These are phyloP conservation scores for Dysdera silvatica DNA, from an alignment of 1,140 invertebrate genomes.

Conservation along the genomic window DNA sequence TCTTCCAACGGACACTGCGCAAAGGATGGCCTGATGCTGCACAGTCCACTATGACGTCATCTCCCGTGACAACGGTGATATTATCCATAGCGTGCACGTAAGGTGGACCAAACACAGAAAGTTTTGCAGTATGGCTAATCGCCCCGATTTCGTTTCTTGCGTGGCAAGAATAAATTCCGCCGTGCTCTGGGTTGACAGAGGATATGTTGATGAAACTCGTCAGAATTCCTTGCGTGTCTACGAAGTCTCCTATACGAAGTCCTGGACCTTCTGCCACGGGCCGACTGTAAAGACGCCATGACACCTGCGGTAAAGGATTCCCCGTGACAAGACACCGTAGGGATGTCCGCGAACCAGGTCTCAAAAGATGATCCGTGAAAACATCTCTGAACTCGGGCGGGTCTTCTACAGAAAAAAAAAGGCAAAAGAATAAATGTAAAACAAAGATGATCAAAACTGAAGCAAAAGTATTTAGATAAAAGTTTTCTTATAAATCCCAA, in stretches of 20 bases:
- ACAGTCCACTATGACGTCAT: constrained; percentile 45
- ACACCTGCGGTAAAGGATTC: constrained; percentile 65
- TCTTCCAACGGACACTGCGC: constrained; percentile 50
- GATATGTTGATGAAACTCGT: constrained; percentile 48
- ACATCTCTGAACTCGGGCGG: constrained; percentile 41
- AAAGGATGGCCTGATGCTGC: constrained; percentile 49
- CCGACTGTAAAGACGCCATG: constrained; percentile 43
- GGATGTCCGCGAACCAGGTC: constrained; percentile 76
- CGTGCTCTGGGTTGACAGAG: constrained; percentile 43
- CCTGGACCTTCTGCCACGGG: constrained; percentile 31
- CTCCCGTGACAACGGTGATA: constrained; percentile 44
- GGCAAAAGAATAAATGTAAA: too few relatives aligned
- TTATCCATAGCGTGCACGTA: constrained; percentile 46
- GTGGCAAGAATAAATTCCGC: constrained; percentile 37
- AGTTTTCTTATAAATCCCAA: too few relatives aligned
- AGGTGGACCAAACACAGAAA: constrained; percentile 38
- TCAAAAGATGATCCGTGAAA: constrained; percentile 81
- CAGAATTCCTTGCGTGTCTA: constrained; percentile 38
- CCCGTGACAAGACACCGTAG: constrained; percentile 84
- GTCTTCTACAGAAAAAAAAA: constrained; percentile 38
- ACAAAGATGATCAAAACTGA: too few relatives aligned
- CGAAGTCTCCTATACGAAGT: constrained; percentile 38
- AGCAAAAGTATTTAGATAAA: too few relatives aligned
- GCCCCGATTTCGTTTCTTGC: constrained; percentile 29
- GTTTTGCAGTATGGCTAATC: constrained; percentile 25